These are phyloP conservation scores for Hydrotaea diabolus DNA, from an alignment of 2,888 invertebrate genomes.

Conservation along the genomic window DNA sequence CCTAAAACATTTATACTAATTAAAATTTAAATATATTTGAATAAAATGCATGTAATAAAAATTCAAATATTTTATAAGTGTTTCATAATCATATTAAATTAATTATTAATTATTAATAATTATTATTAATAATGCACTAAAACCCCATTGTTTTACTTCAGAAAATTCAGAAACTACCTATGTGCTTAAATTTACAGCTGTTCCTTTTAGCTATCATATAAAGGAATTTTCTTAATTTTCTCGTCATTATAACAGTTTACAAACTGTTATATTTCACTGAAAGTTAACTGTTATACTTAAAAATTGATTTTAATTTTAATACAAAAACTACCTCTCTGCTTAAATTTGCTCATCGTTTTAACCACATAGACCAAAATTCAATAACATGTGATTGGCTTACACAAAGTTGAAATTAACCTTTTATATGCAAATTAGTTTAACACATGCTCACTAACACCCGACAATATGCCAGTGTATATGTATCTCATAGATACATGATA, in stretches of 20 bases:
- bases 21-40: no score
- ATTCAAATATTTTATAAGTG: no score
- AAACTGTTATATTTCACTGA: slow-evolving; percentile 8
- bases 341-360: neutral
- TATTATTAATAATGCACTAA: no score
- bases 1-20: no score
- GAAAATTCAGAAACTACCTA: no score
- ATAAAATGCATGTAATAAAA: no score
- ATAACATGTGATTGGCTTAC: slow-evolving; percentile 38
- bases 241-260: neutral
- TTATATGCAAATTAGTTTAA: slow-evolving; percentile 63
- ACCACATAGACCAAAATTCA: slow-evolving; percentile 40
- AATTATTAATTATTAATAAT: no score
- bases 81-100: no score
- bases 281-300: slow-evolving; percentile 50
- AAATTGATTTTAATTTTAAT: neutral
- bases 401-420: slow-evolving; percentile 56
- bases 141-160: no score
- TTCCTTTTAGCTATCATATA: neutral
- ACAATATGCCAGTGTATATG: neutral
- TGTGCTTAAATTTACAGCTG: no score
- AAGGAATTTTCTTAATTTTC: neutral
- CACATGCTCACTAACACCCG: slow-evolving; percentile 35
- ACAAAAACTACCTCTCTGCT: neutral
- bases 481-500: slow-evolving; percentile 4